Evolutionary conservation across 2,888 invertebrate genomes (phyloP), one percentile per base, ranked within the genome.

Genomic region (Podabrus alpinus): DNA sequence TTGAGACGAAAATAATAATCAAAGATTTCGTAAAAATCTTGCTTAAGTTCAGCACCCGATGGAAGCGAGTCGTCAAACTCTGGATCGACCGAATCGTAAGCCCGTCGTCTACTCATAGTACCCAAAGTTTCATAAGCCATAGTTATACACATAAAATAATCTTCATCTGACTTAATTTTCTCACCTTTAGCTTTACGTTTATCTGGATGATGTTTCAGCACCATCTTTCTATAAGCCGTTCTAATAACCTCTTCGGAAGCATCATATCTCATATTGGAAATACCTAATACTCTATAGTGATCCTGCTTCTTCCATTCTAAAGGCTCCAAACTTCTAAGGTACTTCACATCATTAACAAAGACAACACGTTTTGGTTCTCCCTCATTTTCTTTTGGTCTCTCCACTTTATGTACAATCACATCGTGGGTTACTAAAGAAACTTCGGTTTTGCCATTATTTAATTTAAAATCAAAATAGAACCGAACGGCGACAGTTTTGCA

Each of bases 101-200:
- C 95, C 74, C 95, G 90, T 75, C 98, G 90, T 84, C 95, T 95
- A 19, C 90, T 87, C 11, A 94, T 91, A 80, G 93, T 95, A 0
- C 97, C 97, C 71, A 94, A 87, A 73, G 94, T 95, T 89, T 99
- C 98, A 89, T 97, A 97, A 9, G 98, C 98, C 90, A 96, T 96
- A 1, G 98, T 99, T 81, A 99, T 99, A 86, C 99, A 99, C 0
- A 98, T 97, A 87, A 99, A 99, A 88, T 99, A 99, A 88, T 99
- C 99, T 83, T 97, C 96, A 82, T 98, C 97, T 3, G 93, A 92
- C 77, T 93, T 92, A 45, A 97, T 92, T 80, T 95, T 95, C 87
- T 97, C 95, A 3, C 97, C 97, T 84, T 93, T 91, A 4, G 94
- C 95, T 90, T 96, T 95, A 82, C 99, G 92, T 87, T 99, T 99